Percentiles rank a stretch among this genome's conserved stretches.
Conservation (phyloP, 2,797 vertebrate species). For the Esox masquinongy region DNA sequence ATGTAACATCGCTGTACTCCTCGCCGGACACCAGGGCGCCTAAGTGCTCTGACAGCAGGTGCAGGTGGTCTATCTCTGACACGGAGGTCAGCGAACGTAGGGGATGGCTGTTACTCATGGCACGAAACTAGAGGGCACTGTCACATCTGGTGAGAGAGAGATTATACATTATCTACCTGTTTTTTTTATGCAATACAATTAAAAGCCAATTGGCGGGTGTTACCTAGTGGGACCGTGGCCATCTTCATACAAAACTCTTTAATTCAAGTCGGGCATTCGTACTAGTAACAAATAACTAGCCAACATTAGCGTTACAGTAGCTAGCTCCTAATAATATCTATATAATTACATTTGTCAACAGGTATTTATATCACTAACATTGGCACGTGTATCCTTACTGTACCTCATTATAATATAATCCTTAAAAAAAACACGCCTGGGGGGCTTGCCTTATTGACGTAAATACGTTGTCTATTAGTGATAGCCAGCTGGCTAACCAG, state of each 20-base stretch:
- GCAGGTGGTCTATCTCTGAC: constrained; percentile 86
- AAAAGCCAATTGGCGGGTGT: neutral
- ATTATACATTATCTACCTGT: neutral
- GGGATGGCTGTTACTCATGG: constrained; percentile 83
- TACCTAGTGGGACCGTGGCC: neutral
- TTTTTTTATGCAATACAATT: neutral
- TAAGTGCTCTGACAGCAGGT: constrained; percentile 86
- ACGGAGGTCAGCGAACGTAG: constrained; percentile 81
- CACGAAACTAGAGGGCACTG: neutral
- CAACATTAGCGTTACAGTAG: too few species aligned
- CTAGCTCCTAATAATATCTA: too few species aligned
- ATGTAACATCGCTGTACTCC: constrained; percentile 87
- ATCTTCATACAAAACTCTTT: too few species aligned
- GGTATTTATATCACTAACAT: neutral
- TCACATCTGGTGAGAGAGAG: neutral
- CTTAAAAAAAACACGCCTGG: neutral
- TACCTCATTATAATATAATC: too few species aligned
- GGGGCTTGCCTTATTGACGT: neutral
- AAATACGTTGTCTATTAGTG: neutral
- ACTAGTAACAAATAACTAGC: too few species aligned
- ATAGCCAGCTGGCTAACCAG: neutral
- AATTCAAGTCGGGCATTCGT: too few species aligned
- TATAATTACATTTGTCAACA: too few species aligned
- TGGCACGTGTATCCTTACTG: neutral
- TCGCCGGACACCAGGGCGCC: constrained; percentile 83